These are phyloP conservation scores for Rhinoptilus africanus DNA, from an alignment of 2,113 vertebrate species.

Conservation along the genomic window DNA sequence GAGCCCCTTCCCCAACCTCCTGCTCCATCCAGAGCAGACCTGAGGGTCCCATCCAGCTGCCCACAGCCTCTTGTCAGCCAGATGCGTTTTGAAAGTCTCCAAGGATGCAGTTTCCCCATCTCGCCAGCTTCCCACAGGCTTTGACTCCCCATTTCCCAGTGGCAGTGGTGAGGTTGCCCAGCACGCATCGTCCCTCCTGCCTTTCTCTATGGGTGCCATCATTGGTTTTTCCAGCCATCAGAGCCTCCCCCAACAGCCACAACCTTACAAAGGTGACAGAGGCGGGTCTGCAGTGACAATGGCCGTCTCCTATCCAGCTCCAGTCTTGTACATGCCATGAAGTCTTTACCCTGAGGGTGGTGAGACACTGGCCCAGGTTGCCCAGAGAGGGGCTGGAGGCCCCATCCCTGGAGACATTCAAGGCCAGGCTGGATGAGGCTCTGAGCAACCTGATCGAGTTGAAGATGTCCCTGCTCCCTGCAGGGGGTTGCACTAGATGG, in stretches of 20 bases:
- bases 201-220: fast-evolving
- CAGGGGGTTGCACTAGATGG: too few species aligned
- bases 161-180: neutral
- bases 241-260: neutral
- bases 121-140: neutral
- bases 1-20: neutral
- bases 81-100: neutral
- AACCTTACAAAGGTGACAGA: neutral
- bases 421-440: too few species aligned
- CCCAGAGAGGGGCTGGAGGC: too few species aligned
- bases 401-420: too few species aligned
- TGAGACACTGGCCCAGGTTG: too few species aligned
- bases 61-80: neutral
- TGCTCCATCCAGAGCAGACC: neutral
- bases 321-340: neutral
- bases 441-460: too few species aligned
- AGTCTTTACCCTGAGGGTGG: neutral
- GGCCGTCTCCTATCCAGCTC: neutral
- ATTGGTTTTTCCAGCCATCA: neutral
- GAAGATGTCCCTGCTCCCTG: too few species aligned
- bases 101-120: neutral
- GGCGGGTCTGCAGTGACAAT: neutral
- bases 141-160: neutral
- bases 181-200: fast-evolving
- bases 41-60: neutral